Conservation (phyloP, 2,113 vertebrate species). For the Electrona antarctica region DNA sequence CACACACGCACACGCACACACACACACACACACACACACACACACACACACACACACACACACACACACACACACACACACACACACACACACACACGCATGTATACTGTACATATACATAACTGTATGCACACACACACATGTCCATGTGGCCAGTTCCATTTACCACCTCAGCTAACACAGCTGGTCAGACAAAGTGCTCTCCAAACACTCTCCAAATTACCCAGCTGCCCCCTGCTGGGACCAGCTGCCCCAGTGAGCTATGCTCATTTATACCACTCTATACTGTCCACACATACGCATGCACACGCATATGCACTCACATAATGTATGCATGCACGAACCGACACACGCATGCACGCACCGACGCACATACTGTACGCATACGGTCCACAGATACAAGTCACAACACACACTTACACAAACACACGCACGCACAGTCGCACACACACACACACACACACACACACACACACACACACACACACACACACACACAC, state of each 20-base stretch:
- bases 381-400: background rate
- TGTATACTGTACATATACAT: background rate
- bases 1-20: conserved; percentile 3
- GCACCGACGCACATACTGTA: background rate
- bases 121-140: background rate
- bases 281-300: conserved; percentile 2
- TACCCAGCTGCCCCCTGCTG: conserved; percentile 65
- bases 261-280: conserved; percentile 63
- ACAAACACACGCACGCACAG: too few relatives aligned
- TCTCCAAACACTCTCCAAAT: conserved; percentile 56
- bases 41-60: background rate
- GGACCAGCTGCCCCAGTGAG: conserved; percentile 60
- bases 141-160: conserved; percentile 26
- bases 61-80: background rate
- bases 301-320: conserved; percentile 3
- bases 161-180: conserved; percentile 62
- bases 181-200: conserved; percentile 65
- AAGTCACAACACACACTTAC: too few relatives aligned
- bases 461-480: conserved; percentile 9
- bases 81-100: conserved; percentile 27
- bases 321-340: too few relatives aligned
- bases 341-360: background rate
- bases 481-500: conserved; percentile 23
- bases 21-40: conserved; percentile 15
- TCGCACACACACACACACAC: conserved; percentile 19